A percentile compares a stretch with the other conserved stretches of the same genome.
Conservation (phyloP, 2,113 vertebrate genomes). For the Cavia porcellus region DNA sequence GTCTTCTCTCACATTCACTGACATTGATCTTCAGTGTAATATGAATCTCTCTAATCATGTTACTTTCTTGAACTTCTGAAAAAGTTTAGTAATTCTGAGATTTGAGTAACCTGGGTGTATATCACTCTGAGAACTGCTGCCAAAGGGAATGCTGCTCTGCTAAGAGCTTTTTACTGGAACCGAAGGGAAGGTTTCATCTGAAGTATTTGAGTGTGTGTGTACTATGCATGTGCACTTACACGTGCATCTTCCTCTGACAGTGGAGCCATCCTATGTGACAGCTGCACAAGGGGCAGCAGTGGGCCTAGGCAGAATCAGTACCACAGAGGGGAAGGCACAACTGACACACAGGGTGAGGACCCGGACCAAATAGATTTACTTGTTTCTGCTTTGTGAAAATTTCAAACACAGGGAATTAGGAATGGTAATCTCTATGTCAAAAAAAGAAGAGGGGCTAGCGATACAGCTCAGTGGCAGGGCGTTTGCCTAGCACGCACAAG, state of each 20-base stretch:
- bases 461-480: background rate
- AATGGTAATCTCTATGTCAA: background rate
- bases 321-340: conserved; percentile 52
- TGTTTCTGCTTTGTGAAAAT: conserved; percentile 55
- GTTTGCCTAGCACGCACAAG: background rate
- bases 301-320: background rate
- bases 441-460: too few relatives aligned
- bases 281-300: background rate
- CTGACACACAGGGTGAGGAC: background rate
- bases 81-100: conserved; percentile 44
- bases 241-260: background rate
- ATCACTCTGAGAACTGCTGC: background rate
- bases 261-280: background rate
- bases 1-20: background rate
- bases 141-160: background rate
- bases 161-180: background rate
- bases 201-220: background rate
- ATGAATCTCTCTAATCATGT: background rate
- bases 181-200: background rate
- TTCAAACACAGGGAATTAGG: conserved; percentile 29
- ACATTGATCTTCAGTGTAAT: background rate
- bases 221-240: background rate
- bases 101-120: background rate
- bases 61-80: conserved; percentile 16
- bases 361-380: background rate